phyloP scores from a whole-genome alignment of 2,113 vertebrate genomes.

The Triplophysa dalaica region DNA sequence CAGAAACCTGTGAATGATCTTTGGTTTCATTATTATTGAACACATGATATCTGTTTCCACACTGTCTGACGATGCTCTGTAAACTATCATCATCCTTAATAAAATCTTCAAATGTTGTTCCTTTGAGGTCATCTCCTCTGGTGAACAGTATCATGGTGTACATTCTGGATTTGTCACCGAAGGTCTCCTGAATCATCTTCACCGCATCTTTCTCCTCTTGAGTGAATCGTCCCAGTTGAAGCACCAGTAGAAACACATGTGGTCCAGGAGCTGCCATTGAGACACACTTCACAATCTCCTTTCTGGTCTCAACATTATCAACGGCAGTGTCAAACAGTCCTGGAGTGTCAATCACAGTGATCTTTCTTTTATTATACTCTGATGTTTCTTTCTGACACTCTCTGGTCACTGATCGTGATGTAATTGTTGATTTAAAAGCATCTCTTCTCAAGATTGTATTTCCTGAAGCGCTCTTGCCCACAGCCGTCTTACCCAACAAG shows the following conservation, averaged over 20 bases:
- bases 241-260: slow-evolving; percentile 65
- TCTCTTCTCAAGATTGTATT: slow-evolving; percentile 62
- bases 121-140: slow-evolving; percentile 58
- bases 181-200: slow-evolving; percentile 47
- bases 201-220: slow-evolving; percentile 51
- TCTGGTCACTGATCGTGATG: not conserved
- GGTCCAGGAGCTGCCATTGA: slow-evolving; percentile 62
- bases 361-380: not conserved
- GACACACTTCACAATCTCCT: slow-evolving; percentile 54
- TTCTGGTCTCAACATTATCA: slow-evolving; percentile 46
- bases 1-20: slow-evolving; percentile 37
- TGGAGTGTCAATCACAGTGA: slow-evolving; percentile 66
- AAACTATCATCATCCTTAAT: slow-evolving; percentile 37
- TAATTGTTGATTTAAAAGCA: not conserved
- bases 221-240: slow-evolving; percentile 50
- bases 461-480: slow-evolving; percentile 55
- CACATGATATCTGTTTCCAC: slow-evolving; percentile 53
- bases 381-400: slow-evolving; percentile 53
- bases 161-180: slow-evolving; percentile 52
- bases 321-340: slow-evolving; percentile 65
- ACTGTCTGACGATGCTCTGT: slow-evolving; percentile 4
- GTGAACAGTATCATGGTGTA: slow-evolving; percentile 69
- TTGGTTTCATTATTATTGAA: slow-evolving; percentile 59
- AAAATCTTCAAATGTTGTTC: slow-evolving; percentile 41
- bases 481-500: slow-evolving; percentile 53